These are phyloP conservation scores for Gulo gulo DNA, from an alignment of 2,113 vertebrate species.

Conservation along the genomic window DNA sequence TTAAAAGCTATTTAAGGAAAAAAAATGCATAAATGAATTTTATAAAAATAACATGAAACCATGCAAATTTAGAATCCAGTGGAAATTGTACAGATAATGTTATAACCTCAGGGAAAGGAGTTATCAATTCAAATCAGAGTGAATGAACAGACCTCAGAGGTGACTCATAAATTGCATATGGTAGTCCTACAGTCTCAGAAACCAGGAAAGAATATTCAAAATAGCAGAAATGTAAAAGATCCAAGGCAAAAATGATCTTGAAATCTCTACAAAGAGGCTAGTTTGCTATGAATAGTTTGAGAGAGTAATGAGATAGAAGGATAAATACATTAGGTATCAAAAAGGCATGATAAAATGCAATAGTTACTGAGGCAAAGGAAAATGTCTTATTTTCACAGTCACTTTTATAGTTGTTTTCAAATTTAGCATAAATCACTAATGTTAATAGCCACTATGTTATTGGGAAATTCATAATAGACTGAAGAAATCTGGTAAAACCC, in stretches of 20 bases:
- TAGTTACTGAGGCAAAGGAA: background rate
- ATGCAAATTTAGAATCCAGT: background rate
- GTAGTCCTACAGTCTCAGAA: background rate
- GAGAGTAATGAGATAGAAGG: background rate
- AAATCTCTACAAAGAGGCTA: background rate
- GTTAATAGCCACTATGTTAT: background rate
- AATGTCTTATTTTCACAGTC: background rate
- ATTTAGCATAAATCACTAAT: background rate
- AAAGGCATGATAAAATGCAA: background rate
- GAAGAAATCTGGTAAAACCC: background rate
- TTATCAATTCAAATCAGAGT: background rate
- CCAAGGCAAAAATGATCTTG: background rate
- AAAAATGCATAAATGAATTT: background rate
- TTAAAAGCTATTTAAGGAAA: background rate
- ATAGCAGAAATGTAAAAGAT: background rate
- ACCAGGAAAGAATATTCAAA: background rate
- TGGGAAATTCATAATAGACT: background rate
- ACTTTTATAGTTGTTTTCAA: constrained; percentile 9
- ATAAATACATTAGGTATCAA: background rate
- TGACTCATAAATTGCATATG: background rate
- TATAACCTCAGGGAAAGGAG: background rate
- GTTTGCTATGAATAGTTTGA: background rate
- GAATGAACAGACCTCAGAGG: background rate
- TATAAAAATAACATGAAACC: background rate
- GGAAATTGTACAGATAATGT: background rate